Evolutionary conservation across 2,888 invertebrate genomes (phyloP).

Genomic region (Hylaea fasciaria): DNA sequence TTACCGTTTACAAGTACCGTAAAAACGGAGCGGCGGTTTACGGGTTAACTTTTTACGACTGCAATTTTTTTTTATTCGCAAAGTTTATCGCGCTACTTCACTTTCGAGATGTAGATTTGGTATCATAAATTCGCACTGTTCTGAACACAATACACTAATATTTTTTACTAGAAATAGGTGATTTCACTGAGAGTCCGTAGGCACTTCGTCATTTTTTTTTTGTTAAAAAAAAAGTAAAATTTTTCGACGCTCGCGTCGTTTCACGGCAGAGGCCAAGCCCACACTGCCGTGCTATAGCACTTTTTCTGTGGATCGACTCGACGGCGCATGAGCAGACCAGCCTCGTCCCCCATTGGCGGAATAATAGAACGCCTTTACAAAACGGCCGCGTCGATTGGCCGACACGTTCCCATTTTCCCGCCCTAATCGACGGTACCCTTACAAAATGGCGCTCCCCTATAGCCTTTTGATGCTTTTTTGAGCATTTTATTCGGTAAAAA

Average conservation of each 20-base stretch:
- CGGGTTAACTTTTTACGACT: conserved; percentile 6
- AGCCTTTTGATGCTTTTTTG: conserved; percentile 83
- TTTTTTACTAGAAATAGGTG: conserved; percentile 29
- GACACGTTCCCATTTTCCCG: conserved; percentile 69
- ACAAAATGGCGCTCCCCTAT: conserved; percentile 83
- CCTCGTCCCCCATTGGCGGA: conserved; percentile 66
- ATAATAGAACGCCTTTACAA: conserved; percentile 72
- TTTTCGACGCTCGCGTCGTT: conserved; percentile 60
- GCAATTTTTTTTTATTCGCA: neutral
- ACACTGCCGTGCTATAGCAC: conserved; percentile 82
- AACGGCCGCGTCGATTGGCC: conserved; percentile 60
- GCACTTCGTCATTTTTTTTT: conserved; percentile 76
- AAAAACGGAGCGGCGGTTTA: conserved; percentile 15
- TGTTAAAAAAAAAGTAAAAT: conserved; percentile 59
- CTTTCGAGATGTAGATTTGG: conserved; percentile 9
- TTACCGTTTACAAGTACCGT: conserved; percentile 44
- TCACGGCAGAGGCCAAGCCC: conserved; percentile 76
- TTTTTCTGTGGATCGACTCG: conserved; percentile 80
- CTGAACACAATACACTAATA: conserved; percentile 49
- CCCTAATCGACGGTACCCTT: conserved; percentile 74
- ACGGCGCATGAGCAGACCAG: conserved; percentile 77
- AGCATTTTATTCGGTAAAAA: conserved; percentile 82
- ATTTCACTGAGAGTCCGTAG: conserved; percentile 55
- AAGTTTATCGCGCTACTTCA: conserved; percentile 24
- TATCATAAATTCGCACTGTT: conserved; percentile 39